Evolutionary conservation across 2,888 invertebrate genomes (phyloP), one percentile per base, ranked within the genome.

Genomic region (Chorisops tibialis): DNA sequence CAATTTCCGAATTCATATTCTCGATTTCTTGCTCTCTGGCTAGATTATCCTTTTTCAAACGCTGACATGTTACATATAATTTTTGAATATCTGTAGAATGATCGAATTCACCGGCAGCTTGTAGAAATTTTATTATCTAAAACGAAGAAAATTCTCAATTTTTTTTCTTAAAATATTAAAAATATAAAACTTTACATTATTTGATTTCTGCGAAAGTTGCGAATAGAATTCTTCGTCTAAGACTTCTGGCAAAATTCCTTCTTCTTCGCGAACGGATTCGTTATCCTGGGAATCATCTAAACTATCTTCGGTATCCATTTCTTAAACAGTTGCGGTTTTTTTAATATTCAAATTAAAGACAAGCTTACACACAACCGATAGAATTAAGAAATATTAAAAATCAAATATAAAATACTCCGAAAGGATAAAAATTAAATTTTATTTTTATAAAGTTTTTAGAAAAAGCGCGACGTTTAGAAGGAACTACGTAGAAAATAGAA

Each of bases 1-100:
- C 64, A 5, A 74, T 70, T 39, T 76, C 73, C 16, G 69, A 67
- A 2, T 68, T 70, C 41, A 75, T 65, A 60, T 76, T 74, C 39
- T 73, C 69, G 1, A 63, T 65, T 45, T 61, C 59, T 7, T 52
- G 30, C 35, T 58, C 41, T 39, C 63, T 63, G 9, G 59, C 59
- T 24, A 37, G 18, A 37, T 65, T 41, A 21, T 62, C 59, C 12
- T 59, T 50, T 21, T 60, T 43, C 3, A 66, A 24, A 39, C 61
- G 61, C 30, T 64, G 63, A n/a, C 62, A 60, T 4, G 65, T 51
- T 2, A 54, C 37, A 7, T 62, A 24, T 1, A 67, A 19, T 41
- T 52, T 52, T 56, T 67, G 66, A 5, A 65, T 35, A 58, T 67
- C 65, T 56, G 62, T 61, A 9, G 64, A 62, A 5, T 59, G 16